These are phyloP conservation scores for Tylochromis polylepis DNA, from an alignment of 2,113 vertebrate species.

Conservation along the genomic window DNA sequence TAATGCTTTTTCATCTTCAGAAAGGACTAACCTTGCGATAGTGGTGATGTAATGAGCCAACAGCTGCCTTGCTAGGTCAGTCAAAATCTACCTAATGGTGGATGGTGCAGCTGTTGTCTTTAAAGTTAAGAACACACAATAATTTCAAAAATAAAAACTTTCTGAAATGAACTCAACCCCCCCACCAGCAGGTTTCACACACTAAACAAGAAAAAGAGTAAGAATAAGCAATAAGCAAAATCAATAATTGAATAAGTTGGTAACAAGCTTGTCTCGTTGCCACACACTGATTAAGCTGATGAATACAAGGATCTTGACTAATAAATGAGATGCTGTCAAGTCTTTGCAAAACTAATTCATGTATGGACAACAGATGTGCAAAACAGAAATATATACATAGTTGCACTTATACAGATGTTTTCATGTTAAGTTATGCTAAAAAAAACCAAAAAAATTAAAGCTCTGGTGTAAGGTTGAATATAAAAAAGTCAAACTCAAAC, in stretches of 20 bases:
- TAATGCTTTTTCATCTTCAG: background rate
- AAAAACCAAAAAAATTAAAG: background rate
- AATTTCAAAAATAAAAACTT: background rate
- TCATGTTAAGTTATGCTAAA: rapidly evolving
- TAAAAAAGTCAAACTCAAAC: background rate
- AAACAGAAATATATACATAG: background rate
- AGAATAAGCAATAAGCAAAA: background rate
- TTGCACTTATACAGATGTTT: background rate
- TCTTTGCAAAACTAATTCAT: background rate
- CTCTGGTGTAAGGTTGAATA: background rate
- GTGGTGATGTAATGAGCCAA: rapidly evolving
- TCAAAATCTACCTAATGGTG: background rate
- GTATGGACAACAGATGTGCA: background rate
- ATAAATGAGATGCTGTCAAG: background rate
- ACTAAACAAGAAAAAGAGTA: background rate
- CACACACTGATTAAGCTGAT: background rate
- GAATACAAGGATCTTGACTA: background rate
- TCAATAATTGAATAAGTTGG: background rate
- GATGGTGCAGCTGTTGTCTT: background rate
- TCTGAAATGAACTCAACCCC: background rate
- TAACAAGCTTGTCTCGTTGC: background rate
- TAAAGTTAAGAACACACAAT: background rate
- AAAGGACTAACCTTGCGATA: background rate
- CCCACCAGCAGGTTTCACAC: background rate
- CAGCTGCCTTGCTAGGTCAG: background rate